Percentiles rank a stretch among this genome's conserved stretches.
Conservation (phyloP, 2,888 invertebrate genomes). For the Pteria penguin region DNA sequence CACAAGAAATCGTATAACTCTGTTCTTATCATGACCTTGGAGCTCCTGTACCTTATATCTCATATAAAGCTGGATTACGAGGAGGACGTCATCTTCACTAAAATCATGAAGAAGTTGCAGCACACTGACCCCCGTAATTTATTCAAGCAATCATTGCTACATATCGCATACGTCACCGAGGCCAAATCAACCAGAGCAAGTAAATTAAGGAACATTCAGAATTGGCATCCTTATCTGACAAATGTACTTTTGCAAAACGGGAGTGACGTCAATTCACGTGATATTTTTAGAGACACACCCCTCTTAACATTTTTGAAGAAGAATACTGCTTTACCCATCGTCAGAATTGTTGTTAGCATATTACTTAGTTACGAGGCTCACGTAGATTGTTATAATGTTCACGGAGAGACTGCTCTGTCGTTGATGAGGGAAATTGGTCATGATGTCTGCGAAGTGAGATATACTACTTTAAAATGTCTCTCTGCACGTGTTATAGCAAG, state of each 20-base stretch:
- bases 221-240: conserved; percentile 28
- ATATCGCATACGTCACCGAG: neutral
- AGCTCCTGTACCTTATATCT: neutral
- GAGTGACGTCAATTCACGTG: conserved; percentile 24
- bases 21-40: neutral
- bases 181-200: neutral
- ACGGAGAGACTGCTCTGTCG: conserved; percentile 16
- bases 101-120: neutral
- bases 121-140: neutral
- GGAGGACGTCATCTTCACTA: neutral
- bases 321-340: neutral
- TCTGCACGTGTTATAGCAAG: conserved; percentile 24
- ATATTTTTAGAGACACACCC: conserved; percentile 33
- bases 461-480: conserved; percentile 33
- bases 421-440: conserved; percentile 16
- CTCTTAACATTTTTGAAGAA: conserved; percentile 23
- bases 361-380: conserved; percentile 30
- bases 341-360: conserved; percentile 8
- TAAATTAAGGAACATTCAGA: neutral
- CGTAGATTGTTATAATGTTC: conserved; percentile 24
- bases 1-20: neutral
- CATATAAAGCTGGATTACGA: neutral
- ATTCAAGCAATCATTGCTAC: neutral
- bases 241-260: conserved; percentile 32
- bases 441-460: conserved; percentile 16